phyloP scores from a whole-genome alignment of 1,140 invertebrate species.

The Sinella curviseta region DNA sequence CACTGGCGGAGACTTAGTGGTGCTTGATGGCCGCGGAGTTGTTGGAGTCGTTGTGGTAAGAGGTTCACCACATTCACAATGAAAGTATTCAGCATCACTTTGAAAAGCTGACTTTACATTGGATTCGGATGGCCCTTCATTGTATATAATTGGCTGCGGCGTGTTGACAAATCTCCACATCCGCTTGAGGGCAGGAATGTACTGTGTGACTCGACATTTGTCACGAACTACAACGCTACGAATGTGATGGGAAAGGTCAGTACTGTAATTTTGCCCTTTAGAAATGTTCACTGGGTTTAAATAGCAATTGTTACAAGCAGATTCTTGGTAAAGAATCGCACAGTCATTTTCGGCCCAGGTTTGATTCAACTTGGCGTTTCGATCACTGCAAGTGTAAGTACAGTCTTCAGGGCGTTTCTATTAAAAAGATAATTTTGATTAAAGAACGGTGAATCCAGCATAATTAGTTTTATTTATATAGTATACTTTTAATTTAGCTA shows the following conservation, averaged over 20 bases:
- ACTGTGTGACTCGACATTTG: background rate
- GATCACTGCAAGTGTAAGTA: background rate
- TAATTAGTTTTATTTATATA: too few relatives aligned
- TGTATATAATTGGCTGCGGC: background rate
- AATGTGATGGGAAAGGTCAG: background rate
- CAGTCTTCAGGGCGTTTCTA: too few relatives aligned
- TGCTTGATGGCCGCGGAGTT: background rate
- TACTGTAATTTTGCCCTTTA: background rate
- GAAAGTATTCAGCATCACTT: background rate
- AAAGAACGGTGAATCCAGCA: too few relatives aligned
- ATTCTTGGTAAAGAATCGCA: background rate
- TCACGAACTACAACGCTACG: background rate
- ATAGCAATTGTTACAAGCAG: background rate
- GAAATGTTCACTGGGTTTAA: background rate
- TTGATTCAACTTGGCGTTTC: background rate
- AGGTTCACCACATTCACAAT: background rate
- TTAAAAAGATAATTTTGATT: too few relatives aligned
- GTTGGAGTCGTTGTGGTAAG: background rate
- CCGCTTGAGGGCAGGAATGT: background rate
- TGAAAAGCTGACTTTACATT: background rate
- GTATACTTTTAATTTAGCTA: too few relatives aligned
- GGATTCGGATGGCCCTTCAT: background rate
- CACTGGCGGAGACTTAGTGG: too few relatives aligned
- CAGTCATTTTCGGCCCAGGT: background rate
- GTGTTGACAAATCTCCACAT: background rate